Percentiles rank a stretch among this genome's conserved stretches.
Evolutionary conservation across 2,888 invertebrate species (phyloP).

Genomic region (Anoncus sp.): DNA sequence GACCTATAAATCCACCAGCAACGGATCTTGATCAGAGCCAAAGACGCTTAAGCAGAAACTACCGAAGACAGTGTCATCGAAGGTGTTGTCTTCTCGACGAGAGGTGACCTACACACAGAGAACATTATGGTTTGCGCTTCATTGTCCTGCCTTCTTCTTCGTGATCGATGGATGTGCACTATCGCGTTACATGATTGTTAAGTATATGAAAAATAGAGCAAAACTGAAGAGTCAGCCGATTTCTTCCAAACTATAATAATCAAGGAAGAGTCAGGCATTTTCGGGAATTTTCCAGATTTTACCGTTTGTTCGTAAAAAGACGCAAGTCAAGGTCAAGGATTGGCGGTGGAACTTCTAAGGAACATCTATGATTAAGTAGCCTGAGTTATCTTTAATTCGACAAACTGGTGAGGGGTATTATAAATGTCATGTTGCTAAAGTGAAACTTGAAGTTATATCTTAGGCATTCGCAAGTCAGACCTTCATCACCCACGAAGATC

Average conservation of each 20-base stretch:
- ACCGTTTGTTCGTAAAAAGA: not conserved
- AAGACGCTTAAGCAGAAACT: constrained; percentile 34
- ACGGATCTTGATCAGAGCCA: constrained; percentile 39
- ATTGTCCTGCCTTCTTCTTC: constrained; percentile 55
- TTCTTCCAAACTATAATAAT: too few relatives aligned
- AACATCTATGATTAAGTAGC: too few relatives aligned
- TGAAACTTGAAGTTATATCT: not conserved
- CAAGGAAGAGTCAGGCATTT: not conserved
- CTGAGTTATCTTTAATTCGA: too few relatives aligned
- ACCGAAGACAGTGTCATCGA: constrained; percentile 37
- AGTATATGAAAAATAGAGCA: not conserved
- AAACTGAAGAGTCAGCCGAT: not conserved
- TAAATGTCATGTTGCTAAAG: not conserved
- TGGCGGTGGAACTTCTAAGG: too few relatives aligned
- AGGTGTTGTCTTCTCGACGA: constrained; percentile 20
- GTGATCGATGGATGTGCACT: constrained; percentile 69
- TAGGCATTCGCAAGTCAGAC: too few relatives aligned
- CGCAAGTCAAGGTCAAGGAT: not conserved
- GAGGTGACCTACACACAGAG: constrained; percentile 38
- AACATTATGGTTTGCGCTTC: too few relatives aligned
- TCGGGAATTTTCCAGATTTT: not conserved
- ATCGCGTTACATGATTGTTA: not conserved
- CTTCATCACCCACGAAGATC: too few relatives aligned
- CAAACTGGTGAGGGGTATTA: not conserved
- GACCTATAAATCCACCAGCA: constrained; percentile 12